Percentiles rank a stretch among this genome's conserved stretches.
These are phyloP conservation scores for Meleagris gallopavo DNA, from an alignment of 2,113 vertebrate species.

Conservation along the genomic window DNA sequence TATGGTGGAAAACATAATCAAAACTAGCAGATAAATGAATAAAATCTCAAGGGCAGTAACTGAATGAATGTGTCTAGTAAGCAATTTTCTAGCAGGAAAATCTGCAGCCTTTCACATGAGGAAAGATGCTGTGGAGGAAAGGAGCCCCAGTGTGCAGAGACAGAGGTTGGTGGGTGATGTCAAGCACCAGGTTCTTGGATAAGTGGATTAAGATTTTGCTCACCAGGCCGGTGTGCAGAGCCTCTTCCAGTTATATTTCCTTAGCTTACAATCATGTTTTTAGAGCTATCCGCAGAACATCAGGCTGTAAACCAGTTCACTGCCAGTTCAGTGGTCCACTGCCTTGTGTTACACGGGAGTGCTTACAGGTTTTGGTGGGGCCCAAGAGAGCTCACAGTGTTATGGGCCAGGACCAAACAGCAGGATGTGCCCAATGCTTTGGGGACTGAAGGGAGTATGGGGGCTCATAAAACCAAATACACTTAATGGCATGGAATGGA, in stretches of 20 bases:
- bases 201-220: not conserved
- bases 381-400: accelerated
- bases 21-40: constrained; percentile 30
- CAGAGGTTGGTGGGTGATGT: not conserved
- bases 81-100: not conserved
- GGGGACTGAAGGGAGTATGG: not conserved
- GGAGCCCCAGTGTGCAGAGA: not conserved
- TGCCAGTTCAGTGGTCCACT: not conserved
- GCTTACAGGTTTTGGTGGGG: not conserved
- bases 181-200: not conserved
- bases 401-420: not conserved
- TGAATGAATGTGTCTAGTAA: not conserved
- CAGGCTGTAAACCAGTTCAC: not conserved
- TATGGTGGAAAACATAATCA: not conserved
- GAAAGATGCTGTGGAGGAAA: not conserved
- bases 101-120: not conserved
- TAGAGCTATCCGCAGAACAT: not conserved
- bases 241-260: not conserved
- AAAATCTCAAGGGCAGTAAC: constrained; percentile 33
- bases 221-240: not conserved
- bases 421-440: not conserved
- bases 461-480: not conserved
- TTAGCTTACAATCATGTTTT: not conserved
- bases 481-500: constrained; percentile 13
- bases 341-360: not conserved